Conservation (phyloP, 2,888 invertebrate genomes). For the Anthoptus insignis region DNA sequence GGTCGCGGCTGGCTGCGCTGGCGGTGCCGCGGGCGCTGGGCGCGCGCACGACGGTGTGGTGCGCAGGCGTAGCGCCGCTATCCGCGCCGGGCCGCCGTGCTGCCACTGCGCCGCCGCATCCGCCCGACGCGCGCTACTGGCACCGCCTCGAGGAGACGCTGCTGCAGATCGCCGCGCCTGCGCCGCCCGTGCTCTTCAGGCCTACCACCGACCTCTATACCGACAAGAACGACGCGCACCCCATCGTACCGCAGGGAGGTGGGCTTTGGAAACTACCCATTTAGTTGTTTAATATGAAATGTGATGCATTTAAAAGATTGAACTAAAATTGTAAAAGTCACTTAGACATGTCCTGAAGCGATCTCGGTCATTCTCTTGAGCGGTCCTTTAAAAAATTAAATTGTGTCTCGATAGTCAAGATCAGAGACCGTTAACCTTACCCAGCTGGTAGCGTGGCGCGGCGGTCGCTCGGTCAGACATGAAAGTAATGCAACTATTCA, state of each 20-base stretch:
- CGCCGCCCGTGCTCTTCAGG: constrained; percentile 92
- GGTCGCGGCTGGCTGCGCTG: constrained; percentile 88
- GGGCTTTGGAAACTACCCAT: constrained; percentile 28
- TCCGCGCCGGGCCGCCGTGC: constrained; percentile 85
- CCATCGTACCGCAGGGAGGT: constrained; percentile 92
- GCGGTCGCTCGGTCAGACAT: no score
- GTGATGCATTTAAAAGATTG: no score
- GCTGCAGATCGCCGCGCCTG: constrained; percentile 90
- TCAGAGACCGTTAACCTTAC: no score
- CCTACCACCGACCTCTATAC: constrained; percentile 93
- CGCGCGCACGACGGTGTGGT: constrained; percentile 90
- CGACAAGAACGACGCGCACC: constrained; percentile 88
- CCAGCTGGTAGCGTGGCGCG: no score
- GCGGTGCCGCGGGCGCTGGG: constrained; percentile 92
- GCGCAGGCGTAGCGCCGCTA: constrained; percentile 87
- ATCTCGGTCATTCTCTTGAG: no score
- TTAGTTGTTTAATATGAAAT: no score
- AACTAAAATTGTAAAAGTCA: no score
- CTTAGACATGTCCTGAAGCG: no score
- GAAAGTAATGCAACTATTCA: no score
- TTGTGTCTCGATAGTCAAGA: no score
- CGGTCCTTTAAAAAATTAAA: no score
- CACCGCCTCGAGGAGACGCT: constrained; percentile 92
- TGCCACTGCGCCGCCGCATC: constrained; percentile 82
- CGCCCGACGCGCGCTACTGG: constrained; percentile 85